Percentiles rank a stretch among this genome's conserved stretches.
Evolutionary conservation across 2,113 vertebrate species (phyloP).

Genomic region (Platanista minor): DNA sequence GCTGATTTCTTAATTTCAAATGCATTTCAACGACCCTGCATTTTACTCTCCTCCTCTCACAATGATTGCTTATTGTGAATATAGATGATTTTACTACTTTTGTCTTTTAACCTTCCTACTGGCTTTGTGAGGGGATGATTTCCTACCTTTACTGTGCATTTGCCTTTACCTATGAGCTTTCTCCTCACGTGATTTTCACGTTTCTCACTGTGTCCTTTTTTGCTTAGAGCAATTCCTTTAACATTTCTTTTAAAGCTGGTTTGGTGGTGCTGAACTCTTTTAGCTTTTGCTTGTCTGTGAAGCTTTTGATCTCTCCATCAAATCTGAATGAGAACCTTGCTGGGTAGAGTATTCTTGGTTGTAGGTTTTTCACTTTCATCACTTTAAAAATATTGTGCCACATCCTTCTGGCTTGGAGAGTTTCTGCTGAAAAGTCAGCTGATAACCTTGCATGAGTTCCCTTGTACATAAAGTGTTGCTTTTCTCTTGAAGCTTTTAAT

Average conservation of each 20-base stretch:
- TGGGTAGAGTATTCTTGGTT: not conserved
- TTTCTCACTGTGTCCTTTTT: not conserved
- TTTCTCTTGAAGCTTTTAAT: not conserved
- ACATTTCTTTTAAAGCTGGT: not conserved
- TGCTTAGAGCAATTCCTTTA: not conserved
- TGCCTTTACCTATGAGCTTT: not conserved
- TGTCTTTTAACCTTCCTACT: not conserved
- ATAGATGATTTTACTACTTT: not conserved
- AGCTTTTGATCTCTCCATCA: not conserved
- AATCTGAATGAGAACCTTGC: not conserved
- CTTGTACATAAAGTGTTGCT: not conserved
- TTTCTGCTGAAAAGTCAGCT: not conserved
- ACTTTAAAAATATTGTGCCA: not conserved
- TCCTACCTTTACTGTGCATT: not conserved
- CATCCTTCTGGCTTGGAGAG: not conserved
- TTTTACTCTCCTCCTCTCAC: not conserved
- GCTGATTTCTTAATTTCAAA: not conserved
- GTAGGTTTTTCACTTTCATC: not conserved
- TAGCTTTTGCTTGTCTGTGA: not conserved
- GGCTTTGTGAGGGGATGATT: not conserved
- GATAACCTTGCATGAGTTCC: not conserved
- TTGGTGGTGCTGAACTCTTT: not conserved
- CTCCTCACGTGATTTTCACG: not conserved
- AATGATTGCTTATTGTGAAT: not conserved
- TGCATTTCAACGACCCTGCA: not conserved